Evolutionary conservation across 2,888 invertebrate species (phyloP).

Genomic region (Meloe dianella): DNA sequence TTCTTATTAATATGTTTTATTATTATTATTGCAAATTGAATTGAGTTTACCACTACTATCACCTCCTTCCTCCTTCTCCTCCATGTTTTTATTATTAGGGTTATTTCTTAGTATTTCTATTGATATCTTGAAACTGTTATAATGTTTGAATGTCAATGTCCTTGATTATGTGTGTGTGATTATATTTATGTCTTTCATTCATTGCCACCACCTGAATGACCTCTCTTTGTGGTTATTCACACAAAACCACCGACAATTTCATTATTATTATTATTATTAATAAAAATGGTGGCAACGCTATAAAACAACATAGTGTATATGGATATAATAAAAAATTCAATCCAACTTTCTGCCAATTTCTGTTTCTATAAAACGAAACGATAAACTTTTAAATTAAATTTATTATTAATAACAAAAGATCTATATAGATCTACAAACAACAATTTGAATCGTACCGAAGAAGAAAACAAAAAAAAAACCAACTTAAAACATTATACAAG

Average conservation of each 20-base stretch:
- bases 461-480: background rate
- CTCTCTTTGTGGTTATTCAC: background rate
- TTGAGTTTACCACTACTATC: background rate
- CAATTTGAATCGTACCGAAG: background rate
- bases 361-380: no score
- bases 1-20: background rate
- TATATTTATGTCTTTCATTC: background rate
- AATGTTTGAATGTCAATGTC: constrained; percentile 1
- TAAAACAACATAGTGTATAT: background rate
- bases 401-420: constrained; percentile 1
- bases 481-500: background rate
- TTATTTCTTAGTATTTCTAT: background rate
- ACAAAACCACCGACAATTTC: background rate
- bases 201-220: constrained; percentile 2
- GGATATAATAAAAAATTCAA: constrained; percentile 2
- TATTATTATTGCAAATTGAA: background rate
- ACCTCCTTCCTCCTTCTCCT: no score
- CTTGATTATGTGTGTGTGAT: background rate
- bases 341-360: constrained; percentile 2
- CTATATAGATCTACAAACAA: no score
- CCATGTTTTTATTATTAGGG: background rate
- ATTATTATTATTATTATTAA: background rate
- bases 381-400: no score
- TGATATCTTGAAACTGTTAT: background rate
- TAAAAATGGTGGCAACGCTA: constrained; percentile 5